These are phyloP conservation scores for Asbolus verrucosus DNA, from an alignment of 1,140 invertebrate species.

Conservation along the genomic window DNA sequence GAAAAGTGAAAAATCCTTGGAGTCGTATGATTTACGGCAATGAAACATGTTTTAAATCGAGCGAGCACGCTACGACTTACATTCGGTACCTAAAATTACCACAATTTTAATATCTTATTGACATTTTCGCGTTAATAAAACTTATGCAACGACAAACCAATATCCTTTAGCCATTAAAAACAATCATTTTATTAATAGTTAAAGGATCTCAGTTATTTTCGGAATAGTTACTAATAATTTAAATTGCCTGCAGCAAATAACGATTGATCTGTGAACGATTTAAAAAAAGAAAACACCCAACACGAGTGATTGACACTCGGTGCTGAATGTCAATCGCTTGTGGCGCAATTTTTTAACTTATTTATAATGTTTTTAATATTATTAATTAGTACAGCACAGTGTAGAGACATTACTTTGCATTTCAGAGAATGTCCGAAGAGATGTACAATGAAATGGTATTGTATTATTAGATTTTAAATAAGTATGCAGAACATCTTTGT, in stretches of 20 bases:
- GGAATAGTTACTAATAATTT: slow-evolving; percentile 20
- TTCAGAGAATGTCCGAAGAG: slow-evolving; percentile 85
- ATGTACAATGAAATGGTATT: slow-evolving; percentile 85
- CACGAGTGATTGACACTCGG: background rate
- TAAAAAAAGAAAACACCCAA: background rate
- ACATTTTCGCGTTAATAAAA: too few relatives aligned
- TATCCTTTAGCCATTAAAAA: slow-evolving; percentile 31
- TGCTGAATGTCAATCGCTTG: background rate
- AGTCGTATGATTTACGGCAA: too few relatives aligned
- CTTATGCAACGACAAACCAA: slow-evolving; percentile 37
- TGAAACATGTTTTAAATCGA: too few relatives aligned
- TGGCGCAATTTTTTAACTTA: background rate
- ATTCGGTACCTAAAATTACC: too few relatives aligned
- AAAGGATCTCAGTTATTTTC: slow-evolving; percentile 31
- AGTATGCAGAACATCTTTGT: slow-evolving; percentile 41
- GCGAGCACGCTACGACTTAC: too few relatives aligned
- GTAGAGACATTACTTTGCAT: slow-evolving; percentile 69
- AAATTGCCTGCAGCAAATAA: slow-evolving; percentile 6
- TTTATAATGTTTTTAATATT: slow-evolving; percentile 1
- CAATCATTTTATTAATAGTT: slow-evolving; percentile 35
- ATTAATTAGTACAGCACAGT: slow-evolving; percentile 20
- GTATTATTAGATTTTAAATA: slow-evolving; percentile 68
- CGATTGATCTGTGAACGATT: background rate
- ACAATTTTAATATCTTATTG: too few relatives aligned
- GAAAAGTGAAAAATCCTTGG: too few relatives aligned